Conservation (phyloP, 2,113 vertebrate genomes). For the Microtus ochrogaster region DNA sequence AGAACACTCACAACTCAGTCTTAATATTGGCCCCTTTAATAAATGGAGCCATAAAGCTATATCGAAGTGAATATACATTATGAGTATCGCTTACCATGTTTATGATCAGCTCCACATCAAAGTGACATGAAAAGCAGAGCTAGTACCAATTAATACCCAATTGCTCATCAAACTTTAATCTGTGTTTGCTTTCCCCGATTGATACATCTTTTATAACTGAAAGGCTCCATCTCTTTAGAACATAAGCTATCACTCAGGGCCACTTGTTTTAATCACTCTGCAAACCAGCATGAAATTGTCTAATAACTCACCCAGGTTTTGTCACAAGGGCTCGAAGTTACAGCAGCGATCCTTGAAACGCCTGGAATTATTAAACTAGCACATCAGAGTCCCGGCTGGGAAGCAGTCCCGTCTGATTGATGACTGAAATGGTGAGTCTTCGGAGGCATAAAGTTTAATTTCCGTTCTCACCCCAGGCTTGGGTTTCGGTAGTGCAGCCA, state of each 20-base stretch:
- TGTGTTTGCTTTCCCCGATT: constrained; percentile 74
- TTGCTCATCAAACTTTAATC: constrained; percentile 82
- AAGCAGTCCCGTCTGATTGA: constrained; percentile 36
- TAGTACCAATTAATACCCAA: constrained; percentile 79
- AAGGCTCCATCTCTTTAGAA: constrained; percentile 78
- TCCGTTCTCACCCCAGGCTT: not conserved
- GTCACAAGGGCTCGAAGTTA: constrained; percentile 68
- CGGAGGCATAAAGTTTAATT: not conserved
- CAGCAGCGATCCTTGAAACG: not conserved
- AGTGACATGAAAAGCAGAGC: constrained; percentile 80
- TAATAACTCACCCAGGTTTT: constrained; percentile 76
- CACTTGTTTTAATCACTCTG: constrained; percentile 79
- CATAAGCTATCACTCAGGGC: constrained; percentile 76
- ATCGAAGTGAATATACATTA: constrained; percentile 73
- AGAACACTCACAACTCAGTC: not conserved
- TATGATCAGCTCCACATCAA: constrained; percentile 74
- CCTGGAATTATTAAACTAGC: constrained; percentile 61
- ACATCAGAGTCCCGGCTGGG: constrained; percentile 3
- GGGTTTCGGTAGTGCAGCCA: not conserved
- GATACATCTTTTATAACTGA: constrained; percentile 83
- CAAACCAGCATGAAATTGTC: constrained; percentile 78
- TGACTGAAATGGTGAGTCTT: constrained; percentile 21
- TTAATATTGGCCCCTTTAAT: constrained; percentile 68
- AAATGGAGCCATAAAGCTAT: constrained; percentile 72
- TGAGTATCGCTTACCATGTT: constrained; percentile 77